Conservation (phyloP, 2,113 vertebrate species). For the Syrmaticus mikado region DNA sequence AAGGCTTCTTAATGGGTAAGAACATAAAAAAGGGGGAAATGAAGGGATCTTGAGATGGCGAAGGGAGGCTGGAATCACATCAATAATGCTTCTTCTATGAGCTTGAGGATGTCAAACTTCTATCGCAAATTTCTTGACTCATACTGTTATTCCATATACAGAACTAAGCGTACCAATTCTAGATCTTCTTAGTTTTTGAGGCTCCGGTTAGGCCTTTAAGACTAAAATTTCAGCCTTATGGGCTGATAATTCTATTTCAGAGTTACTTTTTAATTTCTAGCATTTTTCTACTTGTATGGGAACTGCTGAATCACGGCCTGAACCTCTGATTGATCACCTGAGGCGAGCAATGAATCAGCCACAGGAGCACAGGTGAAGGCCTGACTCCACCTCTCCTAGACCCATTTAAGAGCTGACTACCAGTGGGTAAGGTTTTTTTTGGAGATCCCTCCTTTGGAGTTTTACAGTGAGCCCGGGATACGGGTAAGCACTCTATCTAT, state of each 20-base stretch:
- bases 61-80: not conserved
- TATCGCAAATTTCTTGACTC: not conserved
- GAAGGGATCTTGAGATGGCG: not conserved
- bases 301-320: no score
- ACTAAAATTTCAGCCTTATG: not conserved
- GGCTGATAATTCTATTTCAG: not conserved
- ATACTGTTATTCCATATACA: not conserved
- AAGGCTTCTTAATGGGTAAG: not conserved
- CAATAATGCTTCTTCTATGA: not conserved
- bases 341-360: no score
- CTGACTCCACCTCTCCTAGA: no score
- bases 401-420: no score
- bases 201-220: not conserved
- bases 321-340: no score
- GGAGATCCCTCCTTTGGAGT: no score
- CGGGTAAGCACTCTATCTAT: no score
- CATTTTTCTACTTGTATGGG: not conserved
- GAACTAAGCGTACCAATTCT: not conserved
- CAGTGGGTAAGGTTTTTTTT: no score
- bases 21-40: not conserved
- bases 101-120: not conserved
- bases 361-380: no score
- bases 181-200: not conserved
- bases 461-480: no score
- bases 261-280: not conserved